Evolutionary conservation across 1,140 invertebrate genomes (phyloP).

Genomic region (Papilio xuthus): DNA sequence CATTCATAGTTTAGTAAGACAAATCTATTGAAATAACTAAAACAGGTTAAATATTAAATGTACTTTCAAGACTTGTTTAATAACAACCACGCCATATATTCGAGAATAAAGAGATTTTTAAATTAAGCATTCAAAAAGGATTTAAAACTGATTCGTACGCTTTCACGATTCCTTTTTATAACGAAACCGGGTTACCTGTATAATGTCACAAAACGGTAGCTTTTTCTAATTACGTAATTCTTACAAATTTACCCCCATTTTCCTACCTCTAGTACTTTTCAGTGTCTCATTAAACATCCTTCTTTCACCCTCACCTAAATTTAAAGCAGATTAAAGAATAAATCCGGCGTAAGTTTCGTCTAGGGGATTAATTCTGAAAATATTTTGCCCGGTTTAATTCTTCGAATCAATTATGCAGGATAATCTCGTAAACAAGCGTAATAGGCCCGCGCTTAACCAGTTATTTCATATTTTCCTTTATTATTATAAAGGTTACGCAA

Average conservation of each 20-base stretch:
- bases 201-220: constrained; percentile 26
- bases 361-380: constrained; percentile 34
- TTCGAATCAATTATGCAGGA: constrained; percentile 30
- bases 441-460: background rate
- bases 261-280: constrained; percentile 18
- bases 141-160: constrained; percentile 33
- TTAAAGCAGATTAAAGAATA: constrained; percentile 33
- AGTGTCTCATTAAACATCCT: constrained; percentile 31
- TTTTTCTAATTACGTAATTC: constrained; percentile 25
- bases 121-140: constrained; percentile 17
- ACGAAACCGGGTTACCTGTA: constrained; percentile 21
- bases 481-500: background rate
- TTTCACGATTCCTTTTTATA: constrained; percentile 29
- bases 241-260: constrained; percentile 18
- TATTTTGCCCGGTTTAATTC: constrained; percentile 33
- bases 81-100: background rate
- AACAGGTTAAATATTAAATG: background rate
- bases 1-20: background rate
- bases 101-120: constrained; percentile 11
- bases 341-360: constrained; percentile 35
- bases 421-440: constrained; percentile 32
- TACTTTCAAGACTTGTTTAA: background rate
- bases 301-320: constrained; percentile 22
- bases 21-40: background rate
- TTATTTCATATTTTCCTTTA: constrained; percentile 22